Evolutionary conservation across 1,140 invertebrate genomes (phyloP).

Genomic region (Drosophila nasuta): DNA sequence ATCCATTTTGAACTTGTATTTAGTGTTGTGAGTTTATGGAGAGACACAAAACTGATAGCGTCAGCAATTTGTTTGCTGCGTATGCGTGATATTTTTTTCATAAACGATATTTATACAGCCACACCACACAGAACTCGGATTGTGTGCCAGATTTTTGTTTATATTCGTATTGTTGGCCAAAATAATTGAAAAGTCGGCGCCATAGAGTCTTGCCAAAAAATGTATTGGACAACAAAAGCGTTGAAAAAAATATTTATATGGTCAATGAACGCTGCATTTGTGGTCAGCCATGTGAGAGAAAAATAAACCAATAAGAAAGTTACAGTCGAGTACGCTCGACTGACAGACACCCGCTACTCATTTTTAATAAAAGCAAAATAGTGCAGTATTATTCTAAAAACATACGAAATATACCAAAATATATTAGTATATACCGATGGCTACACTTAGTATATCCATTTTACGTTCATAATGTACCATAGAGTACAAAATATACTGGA

Average conservation of each 20-base stretch:
- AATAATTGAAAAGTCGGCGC: slow-evolving; percentile 69
- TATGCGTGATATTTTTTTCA: slow-evolving; percentile 51
- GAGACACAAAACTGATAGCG: slow-evolving; percentile 63
- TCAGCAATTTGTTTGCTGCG: slow-evolving; percentile 69
- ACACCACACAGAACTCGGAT: slow-evolving; percentile 6
- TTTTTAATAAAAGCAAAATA: too few relatives aligned
- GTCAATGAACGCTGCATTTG: slow-evolving; percentile 38
- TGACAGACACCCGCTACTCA: too few relatives aligned
- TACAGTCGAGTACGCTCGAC: too few relatives aligned
- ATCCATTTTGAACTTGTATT: slow-evolving; percentile 12
- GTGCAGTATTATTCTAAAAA: too few relatives aligned
- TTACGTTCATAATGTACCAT: too few relatives aligned
- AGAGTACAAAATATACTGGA: too few relatives aligned
- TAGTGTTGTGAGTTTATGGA: slow-evolving; percentile 26
- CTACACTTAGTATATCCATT: too few relatives aligned
- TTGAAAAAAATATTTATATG: slow-evolving; percentile 20
- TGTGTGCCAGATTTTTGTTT: slow-evolving; percentile 67
- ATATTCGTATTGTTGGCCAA: slow-evolving; percentile 51
- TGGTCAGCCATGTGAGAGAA: slow-evolving; percentile 18
- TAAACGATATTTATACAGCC: slow-evolving; percentile 53
- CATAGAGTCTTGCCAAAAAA: slow-evolving; percentile 70
- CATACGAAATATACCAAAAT: too few relatives aligned
- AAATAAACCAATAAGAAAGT: background rate
- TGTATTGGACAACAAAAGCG: slow-evolving; percentile 26
- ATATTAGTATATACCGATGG: too few relatives aligned